Conservation (phyloP, 2,113 vertebrate species). For the Vanacampus margaritifer region DNA sequence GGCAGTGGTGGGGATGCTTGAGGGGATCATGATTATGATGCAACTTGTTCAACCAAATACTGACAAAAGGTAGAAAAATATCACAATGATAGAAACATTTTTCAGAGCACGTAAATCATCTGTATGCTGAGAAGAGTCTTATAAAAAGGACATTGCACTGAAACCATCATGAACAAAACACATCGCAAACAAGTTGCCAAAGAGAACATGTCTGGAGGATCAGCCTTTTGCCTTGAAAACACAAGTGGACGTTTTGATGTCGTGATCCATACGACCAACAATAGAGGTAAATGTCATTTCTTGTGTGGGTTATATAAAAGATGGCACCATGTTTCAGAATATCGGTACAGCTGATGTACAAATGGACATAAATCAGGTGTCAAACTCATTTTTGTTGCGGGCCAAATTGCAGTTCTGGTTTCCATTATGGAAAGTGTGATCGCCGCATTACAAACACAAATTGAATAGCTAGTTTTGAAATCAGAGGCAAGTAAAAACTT, state of each 20-base stretch:
- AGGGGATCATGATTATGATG: slow-evolving; percentile 14
- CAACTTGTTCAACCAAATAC: slow-evolving; percentile 64
- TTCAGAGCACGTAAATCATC: slow-evolving; percentile 48
- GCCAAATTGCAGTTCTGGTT: no score
- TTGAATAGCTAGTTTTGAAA: no score
- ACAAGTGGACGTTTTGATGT: background rate
- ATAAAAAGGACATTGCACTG: slow-evolving; percentile 61
- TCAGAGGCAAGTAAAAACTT: no score
- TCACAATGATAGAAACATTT: slow-evolving; percentile 59
- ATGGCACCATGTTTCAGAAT: slow-evolving; percentile 2
- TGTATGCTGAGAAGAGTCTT: slow-evolving; percentile 46
- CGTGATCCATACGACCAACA: slow-evolving; percentile 24
- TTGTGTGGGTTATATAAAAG: background rate
- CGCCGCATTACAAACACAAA: no score
- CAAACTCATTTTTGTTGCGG: no score
- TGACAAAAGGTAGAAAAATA: slow-evolving; percentile 70
- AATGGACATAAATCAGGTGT: background rate
- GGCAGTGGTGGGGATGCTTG: slow-evolving; percentile 18
- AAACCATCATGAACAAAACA: slow-evolving; percentile 36
- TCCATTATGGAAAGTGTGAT: no score
- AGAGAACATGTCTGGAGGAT: slow-evolving; percentile 26
- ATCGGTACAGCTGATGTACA: slow-evolving; percentile 14
- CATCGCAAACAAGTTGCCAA: slow-evolving; percentile 34
- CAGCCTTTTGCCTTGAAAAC: slow-evolving; percentile 7
- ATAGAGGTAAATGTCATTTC: slow-evolving; percentile 16